Conservation (phyloP, 1,140 invertebrate species). For the Phymorhynchus buccinoides region DNA sequence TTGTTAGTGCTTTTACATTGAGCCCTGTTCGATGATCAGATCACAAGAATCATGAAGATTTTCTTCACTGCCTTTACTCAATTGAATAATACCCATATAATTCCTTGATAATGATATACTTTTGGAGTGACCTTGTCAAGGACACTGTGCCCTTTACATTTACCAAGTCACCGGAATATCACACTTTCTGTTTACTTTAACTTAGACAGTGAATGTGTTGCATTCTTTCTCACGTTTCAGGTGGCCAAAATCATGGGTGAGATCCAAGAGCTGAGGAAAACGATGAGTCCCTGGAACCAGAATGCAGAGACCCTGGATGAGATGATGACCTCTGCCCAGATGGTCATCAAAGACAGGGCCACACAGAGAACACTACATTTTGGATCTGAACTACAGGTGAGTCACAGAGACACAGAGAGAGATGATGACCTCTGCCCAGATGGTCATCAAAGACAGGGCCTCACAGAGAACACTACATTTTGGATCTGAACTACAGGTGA, state of each 20-base stretch:
- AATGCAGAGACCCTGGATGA: conserved; percentile 62
- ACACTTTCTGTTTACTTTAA: no score
- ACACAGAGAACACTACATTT: conserved; percentile 67
- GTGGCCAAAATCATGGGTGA: conserved; percentile 61
- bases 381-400: conserved; percentile 62
- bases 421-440: conserved; percentile 61
- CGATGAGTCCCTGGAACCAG: conserved; percentile 61
- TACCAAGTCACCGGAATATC: no score
- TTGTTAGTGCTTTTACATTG: no score
- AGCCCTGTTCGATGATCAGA: no score
- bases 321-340: conserved; percentile 61
- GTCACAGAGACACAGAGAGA: conserved; percentile 60
- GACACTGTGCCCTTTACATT: no score
- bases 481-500: conserved; percentile 62
- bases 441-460: conserved; percentile 67
- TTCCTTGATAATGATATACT: no score
- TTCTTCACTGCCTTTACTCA: no score
- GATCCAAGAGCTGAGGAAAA: conserved; percentile 58
- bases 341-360: conserved; percentile 67
- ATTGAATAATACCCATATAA: no score
- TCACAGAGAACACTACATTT: conserved; percentile 67
- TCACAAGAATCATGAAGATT: no score
- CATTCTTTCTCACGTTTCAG: background rate
- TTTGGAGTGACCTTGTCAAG: no score
- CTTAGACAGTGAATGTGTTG: no score